Base-by-base conservation (phyloP, 2,113 vertebrate genomes). In the Brevimyrus niger region DNA sequence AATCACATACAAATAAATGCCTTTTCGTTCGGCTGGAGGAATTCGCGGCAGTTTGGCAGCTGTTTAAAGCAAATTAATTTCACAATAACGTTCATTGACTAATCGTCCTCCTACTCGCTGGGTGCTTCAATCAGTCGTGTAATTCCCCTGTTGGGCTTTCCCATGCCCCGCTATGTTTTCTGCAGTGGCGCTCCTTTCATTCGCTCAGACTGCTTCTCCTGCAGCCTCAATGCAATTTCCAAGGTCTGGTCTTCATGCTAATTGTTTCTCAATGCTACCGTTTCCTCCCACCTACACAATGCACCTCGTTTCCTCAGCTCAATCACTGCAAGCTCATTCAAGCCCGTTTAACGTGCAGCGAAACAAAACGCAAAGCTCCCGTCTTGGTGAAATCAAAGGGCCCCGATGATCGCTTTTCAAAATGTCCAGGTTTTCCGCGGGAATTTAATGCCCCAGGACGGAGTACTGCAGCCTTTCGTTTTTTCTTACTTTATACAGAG, bases 91-190 rank as follows among this genome's bases (percentile, higher is more conserved):
- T 87, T 93, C 93, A 92, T 93, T 92, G 92, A 92, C 93, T 94
- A 92, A 94, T 94, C 94, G 95, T 95, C 83, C 86, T 90, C 55
- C 89, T 86, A 80, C 90, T 89, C 95, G 92, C 91, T 94, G 93
- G 94, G 91, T 86, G 91, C 92, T 92, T 92, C 91, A 94, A 91
- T 92, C 90, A 83, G 85, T 69, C 86, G n/a, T 88, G 82, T 61
- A 90, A 88, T 89, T 92, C 93, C 90, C 89, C 89, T 89, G 91
- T 91, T 92, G 93, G 92, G 92, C 92, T 95, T 96, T 96, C 96
- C 96, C 96, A 96, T 95, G 96, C 95, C 95, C 96, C 87, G 91
- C 94, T 95, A 96, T 95, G 95, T 95, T 94, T 95, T 95, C 94
- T 95, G 91, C 91, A 93, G 93, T 94, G 93, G 93, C 76, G 94